Base-by-base conservation (phyloP, 2,888 invertebrate genomes). In the Ennomos erosarius region DNA sequence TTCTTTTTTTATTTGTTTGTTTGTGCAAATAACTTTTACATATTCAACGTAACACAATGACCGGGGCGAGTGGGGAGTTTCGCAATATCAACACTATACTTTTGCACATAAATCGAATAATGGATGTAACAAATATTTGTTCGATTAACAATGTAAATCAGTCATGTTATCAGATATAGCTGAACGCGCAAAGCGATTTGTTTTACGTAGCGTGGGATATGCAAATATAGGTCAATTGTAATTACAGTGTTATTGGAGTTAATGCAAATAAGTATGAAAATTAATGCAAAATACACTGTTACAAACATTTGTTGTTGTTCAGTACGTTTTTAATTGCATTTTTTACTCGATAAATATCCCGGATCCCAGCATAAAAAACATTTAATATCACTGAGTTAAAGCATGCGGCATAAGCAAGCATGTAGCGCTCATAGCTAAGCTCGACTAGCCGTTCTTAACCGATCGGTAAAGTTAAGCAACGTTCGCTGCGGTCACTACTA, bases 1-100 rank as follows among this genome's bases (percentile, higher is more conserved):
- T 68, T 65, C 65, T 67, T 64, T 67, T 68, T 59, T 69, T 68
- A 61, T 67, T 66, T 70, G 65, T 67, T 68, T 70, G 67, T 66
- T 74, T 71, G 68, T 71, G 55, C 53, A 67, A 62, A 64, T 58
- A 65, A 58, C 54, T 56, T 65, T 46, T 65, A 48, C 46, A 55
- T 46, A 56, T 48, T 43, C 44, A 12, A 49, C 34, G 55, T 55
- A 49, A 46, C 51, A 47, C 59, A 52, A 42, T 33, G 45, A 49
- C 11, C 36, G 36, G 11, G 39, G 35, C 12, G 43, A 38, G 38
- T 34, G 11, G 33, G 46, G 10, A 34, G 38, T 43, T 54, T 35
- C 36, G 26, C 40, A 34, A 36, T 37, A 58, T 51, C 50, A 39
- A 42, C 43, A 36, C 39, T 45, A 26, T 26, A 26, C 39, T 46